Conservation (phyloP, 2,888 invertebrate genomes). For the Aporophyla lueneburgensis region DNA sequence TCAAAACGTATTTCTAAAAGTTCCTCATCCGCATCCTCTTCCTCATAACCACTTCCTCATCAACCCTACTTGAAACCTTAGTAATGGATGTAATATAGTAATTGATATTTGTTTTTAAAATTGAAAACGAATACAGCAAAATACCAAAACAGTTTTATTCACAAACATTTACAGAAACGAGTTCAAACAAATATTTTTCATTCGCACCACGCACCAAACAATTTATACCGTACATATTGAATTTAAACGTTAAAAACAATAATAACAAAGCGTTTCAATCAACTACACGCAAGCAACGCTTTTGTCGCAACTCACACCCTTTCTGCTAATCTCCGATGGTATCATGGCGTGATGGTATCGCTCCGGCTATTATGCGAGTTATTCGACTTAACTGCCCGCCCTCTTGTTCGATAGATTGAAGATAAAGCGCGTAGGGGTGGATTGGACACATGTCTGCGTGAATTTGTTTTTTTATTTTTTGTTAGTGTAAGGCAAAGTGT, state of each 20-base stretch:
- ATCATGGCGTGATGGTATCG: slow-evolving; percentile 68
- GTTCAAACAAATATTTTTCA: slow-evolving; percentile 32
- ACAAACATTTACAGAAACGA: slow-evolving; percentile 7
- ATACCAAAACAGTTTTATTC: slow-evolving; percentile 5
- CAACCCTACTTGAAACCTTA: too few relatives aligned
- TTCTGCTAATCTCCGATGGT: slow-evolving; percentile 62
- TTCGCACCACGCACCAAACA: slow-evolving; percentile 30
- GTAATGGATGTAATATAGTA: too few relatives aligned
- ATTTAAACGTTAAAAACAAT: slow-evolving; percentile 58
- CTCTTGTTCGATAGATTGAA: slow-evolving; percentile 71
- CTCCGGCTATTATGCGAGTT: slow-evolving; percentile 65
- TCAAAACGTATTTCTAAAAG: too few relatives aligned
- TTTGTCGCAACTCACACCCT: slow-evolving; percentile 69
- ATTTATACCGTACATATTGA: slow-evolving; percentile 33
- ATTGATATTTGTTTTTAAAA: not conserved
- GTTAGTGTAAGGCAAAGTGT: not conserved
- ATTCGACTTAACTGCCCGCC: slow-evolving; percentile 71
- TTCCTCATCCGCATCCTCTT: too few relatives aligned
- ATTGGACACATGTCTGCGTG: slow-evolving; percentile 59
- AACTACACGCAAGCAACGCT: slow-evolving; percentile 53
- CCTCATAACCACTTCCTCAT: too few relatives aligned
- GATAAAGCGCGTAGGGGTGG: slow-evolving; percentile 71
- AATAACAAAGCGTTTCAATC: slow-evolving; percentile 67
- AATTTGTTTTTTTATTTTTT: slow-evolving; percentile 39
- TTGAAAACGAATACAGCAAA: not conserved